A percentile compares a stretch with the other conserved stretches of the same genome.
Conservation (phyloP, 2,797 vertebrate genomes). For the Manis pentadactyla region DNA sequence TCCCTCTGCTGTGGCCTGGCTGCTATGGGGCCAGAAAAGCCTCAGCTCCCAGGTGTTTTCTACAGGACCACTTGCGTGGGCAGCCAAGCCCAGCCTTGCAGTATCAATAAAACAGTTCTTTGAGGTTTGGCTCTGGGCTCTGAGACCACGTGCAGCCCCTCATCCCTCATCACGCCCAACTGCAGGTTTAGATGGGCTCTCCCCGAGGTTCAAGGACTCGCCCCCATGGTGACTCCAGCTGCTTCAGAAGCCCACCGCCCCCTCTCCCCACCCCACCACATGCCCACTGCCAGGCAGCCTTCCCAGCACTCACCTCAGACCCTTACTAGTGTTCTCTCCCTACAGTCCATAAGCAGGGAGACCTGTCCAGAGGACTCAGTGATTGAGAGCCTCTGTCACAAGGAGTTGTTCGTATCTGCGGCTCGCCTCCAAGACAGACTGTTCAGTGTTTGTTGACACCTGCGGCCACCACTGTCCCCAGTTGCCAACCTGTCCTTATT, state of each 20-base stretch:
- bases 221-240: background rate
- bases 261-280: background rate
- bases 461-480: background rate
- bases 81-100: conserved; percentile 74
- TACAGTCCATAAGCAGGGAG: background rate
- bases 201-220: background rate
- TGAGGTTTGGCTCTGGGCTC: conserved; percentile 65
- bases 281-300: background rate
- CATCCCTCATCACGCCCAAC: background rate
- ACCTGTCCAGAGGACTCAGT: background rate
- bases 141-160: background rate
- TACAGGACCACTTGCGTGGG: conserved; percentile 85
- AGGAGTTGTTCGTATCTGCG: background rate
- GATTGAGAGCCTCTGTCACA: background rate
- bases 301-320: background rate
- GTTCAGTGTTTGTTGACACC: background rate
- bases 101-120: conserved; percentile 89
- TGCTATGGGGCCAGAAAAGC: background rate
- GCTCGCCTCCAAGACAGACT: background rate
- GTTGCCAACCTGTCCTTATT: background rate
- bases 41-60: conserved; percentile 81
- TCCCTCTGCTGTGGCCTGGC: conserved; percentile 55
- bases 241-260: background rate
- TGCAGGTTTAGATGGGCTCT: background rate
- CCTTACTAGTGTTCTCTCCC: background rate